Evolutionary conservation across 1,140 invertebrate genomes (phyloP).

Genomic region (Latrodectus geometricus): DNA sequence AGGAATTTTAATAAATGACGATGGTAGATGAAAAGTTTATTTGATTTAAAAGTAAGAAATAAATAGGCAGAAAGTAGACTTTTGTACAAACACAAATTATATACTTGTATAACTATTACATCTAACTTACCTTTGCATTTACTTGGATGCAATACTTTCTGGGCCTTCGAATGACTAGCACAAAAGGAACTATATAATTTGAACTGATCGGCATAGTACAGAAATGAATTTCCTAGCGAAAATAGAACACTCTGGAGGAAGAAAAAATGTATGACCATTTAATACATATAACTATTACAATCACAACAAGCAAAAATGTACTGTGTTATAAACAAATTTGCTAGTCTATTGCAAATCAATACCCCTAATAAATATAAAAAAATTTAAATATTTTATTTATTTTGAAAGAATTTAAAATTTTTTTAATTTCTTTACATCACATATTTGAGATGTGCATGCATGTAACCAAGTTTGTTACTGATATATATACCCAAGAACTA

Average conservation of each 20-base stretch:
- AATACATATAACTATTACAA: not conserved
- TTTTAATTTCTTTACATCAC: no score
- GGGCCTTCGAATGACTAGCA: conserved; percentile 97
- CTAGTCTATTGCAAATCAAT: not conserved
- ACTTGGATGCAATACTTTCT: conserved; percentile 98
- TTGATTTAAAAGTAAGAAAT: no score
- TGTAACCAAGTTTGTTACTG: no score
- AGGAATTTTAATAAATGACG: no score
- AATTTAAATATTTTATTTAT: not conserved
- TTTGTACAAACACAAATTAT: no score
- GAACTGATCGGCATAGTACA: conserved; percentile 98
- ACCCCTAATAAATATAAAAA: not conserved
- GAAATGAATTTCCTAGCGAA: conserved; percentile 95
- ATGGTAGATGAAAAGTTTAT: no score
- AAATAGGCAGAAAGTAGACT: no score
- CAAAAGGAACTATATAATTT: conserved; percentile 99
- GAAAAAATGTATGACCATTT: not conserved
- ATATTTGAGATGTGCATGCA: no score
- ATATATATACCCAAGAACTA: no score
- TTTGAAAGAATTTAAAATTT: not conserved
- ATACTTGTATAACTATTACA: no score
- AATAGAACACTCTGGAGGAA: conserved; percentile 88
- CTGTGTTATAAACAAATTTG: not conserved
- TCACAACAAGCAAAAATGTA: not conserved
- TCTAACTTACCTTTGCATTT: conserved; percentile 71